Evolutionary conservation across 2,888 invertebrate genomes (phyloP).

Genomic region (Smittia aterrima): DNA sequence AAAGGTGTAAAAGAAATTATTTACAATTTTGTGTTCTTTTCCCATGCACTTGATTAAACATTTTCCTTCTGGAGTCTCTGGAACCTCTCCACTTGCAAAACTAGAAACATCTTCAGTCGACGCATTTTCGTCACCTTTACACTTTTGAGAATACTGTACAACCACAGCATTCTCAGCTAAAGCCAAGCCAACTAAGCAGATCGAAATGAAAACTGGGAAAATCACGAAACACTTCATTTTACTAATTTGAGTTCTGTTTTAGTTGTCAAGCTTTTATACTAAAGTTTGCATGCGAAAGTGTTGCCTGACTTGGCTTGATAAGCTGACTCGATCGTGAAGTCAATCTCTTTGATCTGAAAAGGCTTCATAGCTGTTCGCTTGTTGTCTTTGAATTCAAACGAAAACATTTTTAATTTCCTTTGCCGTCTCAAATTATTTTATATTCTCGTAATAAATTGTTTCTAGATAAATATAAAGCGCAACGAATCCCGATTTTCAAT

Average conservation of each 20-base stretch:
- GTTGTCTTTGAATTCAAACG: no score
- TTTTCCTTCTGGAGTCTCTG: slow-evolving; percentile 43
- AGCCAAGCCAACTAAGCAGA: background rate
- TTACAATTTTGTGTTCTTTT: slow-evolving; percentile 32
- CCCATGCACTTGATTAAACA: slow-evolving; percentile 44
- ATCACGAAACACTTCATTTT: background rate
- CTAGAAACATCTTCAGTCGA: slow-evolving; percentile 42
- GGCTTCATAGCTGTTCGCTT: no score
- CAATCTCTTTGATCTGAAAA: no score
- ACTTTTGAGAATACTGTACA: slow-evolving; percentile 20
- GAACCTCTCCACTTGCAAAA: slow-evolving; percentile 38
- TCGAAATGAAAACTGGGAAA: background rate
- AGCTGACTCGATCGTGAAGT: no score
- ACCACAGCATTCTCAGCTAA: background rate
- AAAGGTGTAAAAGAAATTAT: no score
- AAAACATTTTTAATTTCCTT: no score
- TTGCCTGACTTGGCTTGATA: no score
- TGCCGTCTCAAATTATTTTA: no score
- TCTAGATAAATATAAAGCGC: no score
- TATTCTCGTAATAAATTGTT: no score
- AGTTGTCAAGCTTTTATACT: background rate
- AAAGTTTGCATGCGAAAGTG: no score
- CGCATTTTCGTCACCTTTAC: slow-evolving; percentile 31
- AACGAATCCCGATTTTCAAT: no score
- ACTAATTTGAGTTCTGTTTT: background rate